Evolutionary conservation across 2,888 invertebrate genomes (phyloP).

Genomic region (Dione juno): DNA sequence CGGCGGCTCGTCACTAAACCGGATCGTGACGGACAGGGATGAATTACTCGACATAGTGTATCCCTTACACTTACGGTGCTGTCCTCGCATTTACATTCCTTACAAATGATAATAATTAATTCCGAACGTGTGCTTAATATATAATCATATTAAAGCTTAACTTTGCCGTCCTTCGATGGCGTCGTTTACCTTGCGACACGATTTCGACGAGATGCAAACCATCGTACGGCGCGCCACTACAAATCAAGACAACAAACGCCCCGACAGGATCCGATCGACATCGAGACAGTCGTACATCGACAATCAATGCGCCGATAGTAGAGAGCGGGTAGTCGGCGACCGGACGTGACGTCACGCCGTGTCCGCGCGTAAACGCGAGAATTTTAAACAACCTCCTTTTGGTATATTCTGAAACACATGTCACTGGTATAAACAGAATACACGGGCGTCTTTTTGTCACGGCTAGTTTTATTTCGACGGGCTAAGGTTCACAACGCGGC

Average conservation of each 20-base stretch:
- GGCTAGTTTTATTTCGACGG: constrained; percentile 52
- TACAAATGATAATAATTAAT: constrained; percentile 34
- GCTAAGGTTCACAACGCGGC: constrained; percentile 58
- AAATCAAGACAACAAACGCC: constrained; percentile 76
- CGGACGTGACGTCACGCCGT: constrained; percentile 77
- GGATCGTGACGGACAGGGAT: constrained; percentile 75
- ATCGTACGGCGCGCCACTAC: constrained; percentile 65
- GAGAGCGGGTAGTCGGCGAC: constrained; percentile 58
- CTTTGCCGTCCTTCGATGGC: not conserved
- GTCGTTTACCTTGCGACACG: constrained; percentile 46
- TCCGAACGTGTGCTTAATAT: constrained; percentile 31
- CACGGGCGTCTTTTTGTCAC: constrained; percentile 49
- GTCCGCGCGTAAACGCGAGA: constrained; percentile 75
- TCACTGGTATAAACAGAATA: constrained; percentile 64
- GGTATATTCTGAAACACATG: constrained; percentile 73
- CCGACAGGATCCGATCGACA: constrained; percentile 79
- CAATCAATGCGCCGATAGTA: constrained; percentile 63
- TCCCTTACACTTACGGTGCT: constrained; percentile 52
- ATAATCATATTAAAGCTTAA: constrained; percentile 30
- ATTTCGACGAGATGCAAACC: constrained; percentile 59
- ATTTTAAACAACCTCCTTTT: constrained; percentile 81
- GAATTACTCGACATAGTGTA: constrained; percentile 66
- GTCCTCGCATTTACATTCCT: constrained; percentile 42
- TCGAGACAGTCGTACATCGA: constrained; percentile 66
- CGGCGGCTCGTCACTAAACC: constrained; percentile 64